These are phyloP conservation scores for Mirounga angustirostris DNA, from an alignment of 2,113 vertebrate genomes.

Conservation along the genomic window DNA sequence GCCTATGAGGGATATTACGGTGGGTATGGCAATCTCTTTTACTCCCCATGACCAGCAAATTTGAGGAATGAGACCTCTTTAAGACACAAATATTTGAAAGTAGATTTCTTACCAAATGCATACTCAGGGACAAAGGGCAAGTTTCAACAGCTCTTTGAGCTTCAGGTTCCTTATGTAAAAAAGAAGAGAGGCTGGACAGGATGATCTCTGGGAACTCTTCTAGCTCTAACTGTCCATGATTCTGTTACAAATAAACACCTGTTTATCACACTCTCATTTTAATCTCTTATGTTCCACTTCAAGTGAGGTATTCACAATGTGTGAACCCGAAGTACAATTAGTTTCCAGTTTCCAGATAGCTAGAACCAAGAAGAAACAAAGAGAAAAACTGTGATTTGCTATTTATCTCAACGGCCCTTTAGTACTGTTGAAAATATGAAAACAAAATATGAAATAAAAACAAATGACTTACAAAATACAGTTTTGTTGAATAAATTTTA, in stretches of 20 bases:
- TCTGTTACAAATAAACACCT: background rate
- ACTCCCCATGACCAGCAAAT: background rate
- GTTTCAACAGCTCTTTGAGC: background rate
- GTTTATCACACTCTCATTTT: background rate
- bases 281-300: background rate
- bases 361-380: background rate
- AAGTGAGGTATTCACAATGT: background rate
- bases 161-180: background rate
- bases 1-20: background rate
- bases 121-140: background rate
- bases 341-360: constrained; percentile 6
- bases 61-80: constrained; percentile 16
- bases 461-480: background rate
- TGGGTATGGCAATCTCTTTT: background rate
- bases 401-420: background rate
- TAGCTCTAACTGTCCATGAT: background rate
- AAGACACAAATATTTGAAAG: constrained; percentile 8
- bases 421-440: background rate
- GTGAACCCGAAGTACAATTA: background rate
- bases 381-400: background rate
- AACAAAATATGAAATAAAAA: background rate
- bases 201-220: background rate
- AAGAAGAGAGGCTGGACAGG: background rate
- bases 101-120: background rate
- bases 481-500: constrained; percentile 11